These are phyloP conservation scores for Phrynocephalus forsythii DNA, from an alignment of 2,797 vertebrate genomes.

Conservation along the genomic window DNA sequence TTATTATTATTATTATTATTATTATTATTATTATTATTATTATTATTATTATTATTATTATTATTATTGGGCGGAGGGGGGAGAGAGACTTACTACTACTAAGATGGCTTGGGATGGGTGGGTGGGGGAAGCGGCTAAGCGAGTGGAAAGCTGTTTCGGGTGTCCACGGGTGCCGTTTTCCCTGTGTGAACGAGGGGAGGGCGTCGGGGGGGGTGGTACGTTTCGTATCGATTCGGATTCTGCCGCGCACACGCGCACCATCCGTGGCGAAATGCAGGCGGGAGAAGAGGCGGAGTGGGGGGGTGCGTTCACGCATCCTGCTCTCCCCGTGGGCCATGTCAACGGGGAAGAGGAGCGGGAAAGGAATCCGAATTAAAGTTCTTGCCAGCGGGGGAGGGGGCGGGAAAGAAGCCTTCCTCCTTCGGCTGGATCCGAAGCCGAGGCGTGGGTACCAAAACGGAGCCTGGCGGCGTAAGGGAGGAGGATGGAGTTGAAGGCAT, in stretches of 20 bases:
- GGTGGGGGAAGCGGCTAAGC: neutral
- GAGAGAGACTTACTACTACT: too few species aligned
- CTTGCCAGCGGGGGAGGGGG: too few species aligned
- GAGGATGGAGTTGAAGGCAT: too few species aligned
- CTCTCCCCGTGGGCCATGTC: too few species aligned
- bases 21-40: too few species aligned
- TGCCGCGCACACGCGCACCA: neutral
- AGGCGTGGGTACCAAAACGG: too few species aligned
- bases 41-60: too few species aligned
- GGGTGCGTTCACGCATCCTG: neutral
- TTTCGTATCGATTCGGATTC: neutral
- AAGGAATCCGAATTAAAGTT: neutral
- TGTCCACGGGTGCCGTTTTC: rapidly evolving
- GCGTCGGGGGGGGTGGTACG: neutral
- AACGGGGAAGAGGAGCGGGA: neutral
- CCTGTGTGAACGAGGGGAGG: rapidly evolving
- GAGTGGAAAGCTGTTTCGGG: neutral
- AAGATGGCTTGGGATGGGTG: neutral
- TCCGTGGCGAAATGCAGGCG: too few species aligned
- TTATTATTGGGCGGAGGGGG: neutral
- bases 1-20: too few species aligned
- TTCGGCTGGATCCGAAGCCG: too few species aligned
- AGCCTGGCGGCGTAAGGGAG: too few species aligned
- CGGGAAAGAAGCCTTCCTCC: too few species aligned
- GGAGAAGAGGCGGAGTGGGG: neutral